These are phyloP conservation scores for Serripes groenlandicus DNA, from an alignment of 2,888 invertebrate species.

Conservation along the genomic window DNA sequence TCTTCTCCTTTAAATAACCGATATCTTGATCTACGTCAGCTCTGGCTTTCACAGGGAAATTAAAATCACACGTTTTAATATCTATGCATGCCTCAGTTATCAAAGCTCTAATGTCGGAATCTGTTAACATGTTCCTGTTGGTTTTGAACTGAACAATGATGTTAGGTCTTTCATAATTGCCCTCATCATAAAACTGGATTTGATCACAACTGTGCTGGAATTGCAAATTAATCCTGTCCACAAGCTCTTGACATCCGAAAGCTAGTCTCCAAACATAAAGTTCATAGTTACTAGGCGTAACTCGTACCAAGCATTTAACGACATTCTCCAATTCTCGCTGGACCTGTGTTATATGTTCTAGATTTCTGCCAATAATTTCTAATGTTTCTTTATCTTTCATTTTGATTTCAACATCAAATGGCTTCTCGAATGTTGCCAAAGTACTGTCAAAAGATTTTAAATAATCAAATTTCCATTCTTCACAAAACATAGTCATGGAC, in stretches of 20 bases:
- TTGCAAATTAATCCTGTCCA: too few relatives aligned
- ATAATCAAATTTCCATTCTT: constrained; percentile 4
- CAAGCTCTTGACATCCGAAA: not conserved
- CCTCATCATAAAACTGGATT: too few relatives aligned
- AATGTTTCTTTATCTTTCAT: not conserved
- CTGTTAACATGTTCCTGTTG: too few relatives aligned
- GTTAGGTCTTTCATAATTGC: too few relatives aligned
- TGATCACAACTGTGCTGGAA: too few relatives aligned
- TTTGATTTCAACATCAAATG: not conserved
- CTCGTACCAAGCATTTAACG: not conserved
- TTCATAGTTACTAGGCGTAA: not conserved
- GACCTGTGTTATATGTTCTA: not conserved
- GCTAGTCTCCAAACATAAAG: not conserved
- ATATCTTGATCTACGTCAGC: not conserved
- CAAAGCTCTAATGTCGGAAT: not conserved
- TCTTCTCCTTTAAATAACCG: not conserved
- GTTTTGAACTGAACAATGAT: too few relatives aligned
- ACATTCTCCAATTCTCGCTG: not conserved
- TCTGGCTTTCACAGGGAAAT: not conserved
- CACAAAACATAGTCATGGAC: not conserved
- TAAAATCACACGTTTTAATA: not conserved
- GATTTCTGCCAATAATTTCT: not conserved
- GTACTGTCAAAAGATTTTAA: not conserved
- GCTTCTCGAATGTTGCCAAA: not conserved
- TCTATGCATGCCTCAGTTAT: not conserved